These are phyloP conservation scores for Apodemia mormo DNA, from an alignment of 2,888 invertebrate genomes.

Conservation along the genomic window DNA sequence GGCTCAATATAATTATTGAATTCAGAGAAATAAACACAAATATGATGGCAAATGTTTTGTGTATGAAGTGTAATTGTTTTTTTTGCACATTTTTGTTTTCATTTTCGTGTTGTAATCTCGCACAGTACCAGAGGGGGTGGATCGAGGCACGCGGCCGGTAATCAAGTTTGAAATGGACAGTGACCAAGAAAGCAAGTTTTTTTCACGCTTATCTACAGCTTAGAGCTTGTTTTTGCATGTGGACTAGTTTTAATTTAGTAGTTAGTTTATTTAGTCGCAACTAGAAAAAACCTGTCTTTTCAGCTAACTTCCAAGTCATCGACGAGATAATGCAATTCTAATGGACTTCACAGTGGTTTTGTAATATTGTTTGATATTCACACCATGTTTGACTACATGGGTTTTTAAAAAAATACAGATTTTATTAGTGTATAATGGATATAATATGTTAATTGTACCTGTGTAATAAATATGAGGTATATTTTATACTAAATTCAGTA, in stretches of 20 bases:
- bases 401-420: too few species aligned
- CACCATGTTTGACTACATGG: too few species aligned
- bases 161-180: constrained; percentile 58
- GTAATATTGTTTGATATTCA: too few species aligned
- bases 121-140: constrained; percentile 59
- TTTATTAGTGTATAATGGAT: too few species aligned
- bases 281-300: not conserved
- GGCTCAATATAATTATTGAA: too few species aligned
- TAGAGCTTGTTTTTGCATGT: constrained; percentile 26
- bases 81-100: constrained; percentile 43
- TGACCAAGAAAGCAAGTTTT: constrained; percentile 72
- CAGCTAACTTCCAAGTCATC: not conserved
- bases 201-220: constrained; percentile 35
- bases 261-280: too few species aligned
- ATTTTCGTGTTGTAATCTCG: constrained; percentile 41
- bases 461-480: too few species aligned
- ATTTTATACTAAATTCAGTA: too few species aligned
- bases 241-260: not conserved
- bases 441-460: too few species aligned
- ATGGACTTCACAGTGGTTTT: too few species aligned
- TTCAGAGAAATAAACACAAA: too few species aligned
- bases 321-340: too few species aligned
- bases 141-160: constrained; percentile 28
- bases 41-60: constrained; percentile 28
- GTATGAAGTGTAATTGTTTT: constrained; percentile 31